Percentiles rank a stretch among this genome's conserved stretches.
Evolutionary conservation across 2,113 vertebrate genomes (phyloP).

Genomic region (Anolis sagrei): DNA sequence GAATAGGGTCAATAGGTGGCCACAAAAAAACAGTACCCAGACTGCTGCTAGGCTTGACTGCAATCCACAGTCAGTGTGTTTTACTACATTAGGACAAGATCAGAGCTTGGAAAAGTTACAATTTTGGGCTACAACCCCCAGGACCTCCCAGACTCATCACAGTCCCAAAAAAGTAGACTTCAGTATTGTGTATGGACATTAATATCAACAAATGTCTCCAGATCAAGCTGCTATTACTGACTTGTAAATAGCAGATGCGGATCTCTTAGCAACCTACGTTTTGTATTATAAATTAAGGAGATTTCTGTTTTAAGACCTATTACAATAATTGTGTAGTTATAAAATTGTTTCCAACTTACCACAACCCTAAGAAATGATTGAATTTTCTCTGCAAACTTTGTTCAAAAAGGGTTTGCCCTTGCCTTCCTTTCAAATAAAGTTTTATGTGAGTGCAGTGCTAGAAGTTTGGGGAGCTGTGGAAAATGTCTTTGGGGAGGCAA

Average conservation of each 20-base stretch:
- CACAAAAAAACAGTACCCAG: neutral
- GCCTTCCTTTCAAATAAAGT: no score
- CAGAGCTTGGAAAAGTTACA: no score
- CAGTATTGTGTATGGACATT: neutral
- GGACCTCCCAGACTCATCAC: neutral
- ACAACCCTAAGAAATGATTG: no score
- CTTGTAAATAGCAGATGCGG: neutral
- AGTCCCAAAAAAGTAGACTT: neutral
- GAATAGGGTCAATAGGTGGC: neutral
- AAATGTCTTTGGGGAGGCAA: no score
- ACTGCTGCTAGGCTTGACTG: neutral
- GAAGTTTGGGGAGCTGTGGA: no score
- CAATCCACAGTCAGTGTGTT: neutral
- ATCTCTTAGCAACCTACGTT: neutral
- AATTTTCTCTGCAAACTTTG: no score
- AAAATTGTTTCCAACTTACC: no score
- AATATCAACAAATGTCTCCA: neutral
- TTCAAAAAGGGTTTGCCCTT: no score
- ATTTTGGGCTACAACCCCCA: neutral
- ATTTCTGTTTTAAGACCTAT: neutral
- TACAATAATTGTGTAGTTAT: neutral
- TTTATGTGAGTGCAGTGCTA: no score
- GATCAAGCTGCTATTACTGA: neutral
- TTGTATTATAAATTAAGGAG: constrained; percentile 44
- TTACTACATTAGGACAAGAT: neutral